Evolutionary conservation across 2,797 vertebrate genomes (phyloP).

Genomic region (Pangasius sanitwongsei): DNA sequence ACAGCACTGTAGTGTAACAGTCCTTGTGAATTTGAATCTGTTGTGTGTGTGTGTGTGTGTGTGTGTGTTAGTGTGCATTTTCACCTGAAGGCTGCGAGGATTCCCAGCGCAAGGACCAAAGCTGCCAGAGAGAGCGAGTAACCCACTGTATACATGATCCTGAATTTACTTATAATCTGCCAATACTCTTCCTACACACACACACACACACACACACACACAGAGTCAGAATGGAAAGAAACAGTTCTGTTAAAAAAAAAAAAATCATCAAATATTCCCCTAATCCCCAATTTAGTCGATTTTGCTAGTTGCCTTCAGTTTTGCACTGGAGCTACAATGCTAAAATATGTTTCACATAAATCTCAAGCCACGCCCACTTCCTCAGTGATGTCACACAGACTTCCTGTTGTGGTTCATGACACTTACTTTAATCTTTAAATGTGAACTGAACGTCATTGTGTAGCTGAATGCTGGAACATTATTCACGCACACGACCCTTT

Average conservation of each 20-base stretch:
- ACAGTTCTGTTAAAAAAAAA: neutral
- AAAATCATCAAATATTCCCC: neutral
- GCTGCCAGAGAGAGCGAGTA: conserved; percentile 85
- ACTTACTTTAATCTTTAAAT: neutral
- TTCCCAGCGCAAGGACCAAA: conserved; percentile 78
- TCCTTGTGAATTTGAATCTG: neutral
- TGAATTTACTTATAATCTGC: conserved; percentile 79
- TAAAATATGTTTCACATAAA: neutral
- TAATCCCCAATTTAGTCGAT: neutral
- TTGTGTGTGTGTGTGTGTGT: conserved; percentile 10
- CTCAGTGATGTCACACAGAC: neutral
- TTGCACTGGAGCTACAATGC: neutral
- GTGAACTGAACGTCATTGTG: neutral
- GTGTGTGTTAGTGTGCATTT: conserved; percentile 21
- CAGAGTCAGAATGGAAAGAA: neutral
- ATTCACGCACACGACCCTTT: neutral
- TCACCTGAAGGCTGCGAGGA: conserved; percentile 85
- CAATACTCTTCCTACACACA: conserved; percentile 73
- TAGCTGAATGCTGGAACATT: neutral
- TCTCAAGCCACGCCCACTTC: neutral
- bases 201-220: conserved; percentile 28
- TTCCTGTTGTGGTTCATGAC: neutral
- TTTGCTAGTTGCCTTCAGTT: neutral
- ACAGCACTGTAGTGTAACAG: neutral
- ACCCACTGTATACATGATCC: conserved; percentile 85